Conservation (phyloP, 2,113 vertebrate species). For the Sphyrna mokarran region DNA sequence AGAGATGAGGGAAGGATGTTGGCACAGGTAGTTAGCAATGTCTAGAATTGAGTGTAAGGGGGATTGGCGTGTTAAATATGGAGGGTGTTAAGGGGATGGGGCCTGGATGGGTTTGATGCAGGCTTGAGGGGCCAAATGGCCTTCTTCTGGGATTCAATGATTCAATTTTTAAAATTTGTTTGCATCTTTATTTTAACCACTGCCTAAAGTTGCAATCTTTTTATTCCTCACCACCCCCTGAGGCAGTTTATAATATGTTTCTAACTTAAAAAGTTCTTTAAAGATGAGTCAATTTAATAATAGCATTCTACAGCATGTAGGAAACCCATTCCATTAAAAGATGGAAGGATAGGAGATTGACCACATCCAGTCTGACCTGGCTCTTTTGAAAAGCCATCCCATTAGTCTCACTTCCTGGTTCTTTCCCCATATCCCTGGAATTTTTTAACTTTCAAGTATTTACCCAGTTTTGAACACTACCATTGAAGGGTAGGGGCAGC, state of each 20-base stretch:
- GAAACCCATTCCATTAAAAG: background rate
- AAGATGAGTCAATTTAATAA: background rate
- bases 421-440: background rate
- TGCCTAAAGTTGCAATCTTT: background rate
- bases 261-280: background rate
- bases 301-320: background rate
- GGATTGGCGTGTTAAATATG: too few relatives aligned
- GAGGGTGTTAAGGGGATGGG: too few relatives aligned
- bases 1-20: too few relatives aligned
- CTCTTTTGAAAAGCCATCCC: background rate
- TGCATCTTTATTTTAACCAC: too few relatives aligned
- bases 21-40: too few relatives aligned
- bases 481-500: background rate
- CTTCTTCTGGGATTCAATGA: too few relatives aligned
- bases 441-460: background rate
- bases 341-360: background rate
- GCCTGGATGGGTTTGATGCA: too few relatives aligned
- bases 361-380: too few relatives aligned
- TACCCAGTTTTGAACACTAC: background rate
- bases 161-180: too few relatives aligned
- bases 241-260: background rate
- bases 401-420: background rate
- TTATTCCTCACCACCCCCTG: background rate
- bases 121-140: too few relatives aligned
- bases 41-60: too few relatives aligned